Evolutionary conservation across 2,888 invertebrate genomes (phyloP).

Genomic region (Agrotis exclamationis): DNA sequence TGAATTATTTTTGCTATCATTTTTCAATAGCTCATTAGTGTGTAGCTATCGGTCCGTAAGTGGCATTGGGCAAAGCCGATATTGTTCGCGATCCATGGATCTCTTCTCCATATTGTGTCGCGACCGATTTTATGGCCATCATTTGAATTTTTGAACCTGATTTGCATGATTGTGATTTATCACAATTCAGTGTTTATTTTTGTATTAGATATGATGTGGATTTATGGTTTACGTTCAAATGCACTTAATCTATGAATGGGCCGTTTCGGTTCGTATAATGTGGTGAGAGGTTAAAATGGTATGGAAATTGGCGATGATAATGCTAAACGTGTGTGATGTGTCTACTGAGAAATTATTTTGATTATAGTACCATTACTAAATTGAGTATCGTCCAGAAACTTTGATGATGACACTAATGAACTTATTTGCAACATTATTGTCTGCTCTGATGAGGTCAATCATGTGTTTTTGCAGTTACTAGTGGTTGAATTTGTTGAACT

Average conservation of each 20-base stretch:
- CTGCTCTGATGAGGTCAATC: too few relatives aligned
- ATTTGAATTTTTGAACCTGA: constrained; percentile 87
- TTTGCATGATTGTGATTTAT: constrained; percentile 90
- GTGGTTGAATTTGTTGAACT: too few relatives aligned
- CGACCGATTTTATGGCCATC: constrained; percentile 88
- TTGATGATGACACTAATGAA: not conserved
- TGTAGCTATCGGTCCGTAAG: constrained; percentile 85
- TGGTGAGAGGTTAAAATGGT: constrained; percentile 54
- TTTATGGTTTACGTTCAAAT: constrained; percentile 80
- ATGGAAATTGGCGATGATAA: constrained; percentile 54
- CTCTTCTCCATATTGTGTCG: constrained; percentile 81
- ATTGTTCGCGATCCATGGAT: constrained; percentile 76
- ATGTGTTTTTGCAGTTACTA: too few relatives aligned
- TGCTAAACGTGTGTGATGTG: constrained; percentile 41
- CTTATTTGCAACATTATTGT: too few relatives aligned
- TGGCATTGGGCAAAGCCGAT: constrained; percentile 77
- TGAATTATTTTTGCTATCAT: constrained; percentile 90
- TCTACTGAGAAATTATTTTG: constrained; percentile 12
- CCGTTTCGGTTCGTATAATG: constrained; percentile 67
- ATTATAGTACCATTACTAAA: constrained; percentile 2
- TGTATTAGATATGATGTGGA: constrained; percentile 75
- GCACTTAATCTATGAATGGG: constrained; percentile 75
- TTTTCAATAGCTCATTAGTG: constrained; percentile 91
- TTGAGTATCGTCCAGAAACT: not conserved
- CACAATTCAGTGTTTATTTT: constrained; percentile 76